Evolutionary conservation across 1,140 invertebrate species (phyloP), one percentile per base, ranked within the genome.

Genomic region (Philaenus spumarius): DNA sequence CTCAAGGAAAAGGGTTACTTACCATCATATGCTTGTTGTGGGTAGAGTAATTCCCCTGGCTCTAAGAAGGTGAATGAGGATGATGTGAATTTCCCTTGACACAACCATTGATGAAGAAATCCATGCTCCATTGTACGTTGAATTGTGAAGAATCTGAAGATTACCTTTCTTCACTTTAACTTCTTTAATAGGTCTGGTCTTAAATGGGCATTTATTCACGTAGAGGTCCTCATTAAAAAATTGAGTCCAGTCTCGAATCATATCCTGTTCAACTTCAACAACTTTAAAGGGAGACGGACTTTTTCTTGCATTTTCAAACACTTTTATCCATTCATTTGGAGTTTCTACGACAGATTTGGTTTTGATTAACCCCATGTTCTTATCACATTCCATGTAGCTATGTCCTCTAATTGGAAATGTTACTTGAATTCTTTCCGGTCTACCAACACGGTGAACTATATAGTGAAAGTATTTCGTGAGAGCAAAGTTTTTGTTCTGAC

Each of bases 401-500:
- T 59, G 58, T 15, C 51, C 58, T 26, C 39, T 40, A 17, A 54
- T 40, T 40, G 58, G 58, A 54, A 40, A 59, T 43, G 50, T 59
- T 46, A 54, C 52, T 48, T 46, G 23, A 17, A 59, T 24, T 12
- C 26, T 52, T 24, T 59, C 34, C 24, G 55, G 55, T 34, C 52
- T 14, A 56, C 53, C 51, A 17, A 14, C 30, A 40, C 26, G 42
- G 55, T 64, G 62, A 39, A 65, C 55, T 14, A 63, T n/a, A 54
- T 65, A 62, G 24, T 62, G 61, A 6, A 64, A 5, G 12, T 58
- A 57, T 51, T 52, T 34, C 42, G 62, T 42, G 9, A 63, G 2
- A 15, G 30, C 58, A 26, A 45, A 30, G 35, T 56, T 56, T 26
- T 56, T 56, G 35, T 56, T 56, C 23, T 56, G 54, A 1, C 54